Conservation (phyloP, 2,113 vertebrate genomes). For the Amazona vittata region DNA sequence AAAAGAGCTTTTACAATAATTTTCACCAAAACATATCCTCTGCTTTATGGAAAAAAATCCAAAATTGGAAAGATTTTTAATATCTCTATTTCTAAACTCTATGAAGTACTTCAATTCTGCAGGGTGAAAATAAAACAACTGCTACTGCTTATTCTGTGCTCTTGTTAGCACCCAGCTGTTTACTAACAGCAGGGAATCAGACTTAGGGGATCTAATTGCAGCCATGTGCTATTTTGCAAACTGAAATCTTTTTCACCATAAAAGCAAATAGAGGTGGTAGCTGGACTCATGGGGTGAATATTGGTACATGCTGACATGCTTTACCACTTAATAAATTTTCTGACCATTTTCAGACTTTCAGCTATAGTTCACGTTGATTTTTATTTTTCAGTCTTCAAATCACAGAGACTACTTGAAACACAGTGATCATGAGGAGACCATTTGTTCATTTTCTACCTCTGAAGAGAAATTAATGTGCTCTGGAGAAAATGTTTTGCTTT, state of each 20-base stretch:
- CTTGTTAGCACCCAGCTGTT: neutral
- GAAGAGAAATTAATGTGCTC: neutral
- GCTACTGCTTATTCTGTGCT: neutral
- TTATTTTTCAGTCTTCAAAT: conserved; percentile 1
- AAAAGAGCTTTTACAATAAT: neutral
- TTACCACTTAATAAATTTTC: neutral
- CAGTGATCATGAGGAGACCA: neutral
- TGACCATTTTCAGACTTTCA: neutral
- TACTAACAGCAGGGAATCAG: neutral
- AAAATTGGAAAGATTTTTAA: neutral
- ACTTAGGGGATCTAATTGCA: neutral
- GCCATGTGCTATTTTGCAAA: neutral
- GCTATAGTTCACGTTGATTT: neutral
- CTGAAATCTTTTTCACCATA: neutral
- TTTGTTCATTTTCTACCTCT: neutral
- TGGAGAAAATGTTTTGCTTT: neutral
- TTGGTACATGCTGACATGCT: neutral
- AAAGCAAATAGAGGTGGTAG: neutral
- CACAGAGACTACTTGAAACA: neutral
- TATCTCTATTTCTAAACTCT: neutral
- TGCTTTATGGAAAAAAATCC: neutral
- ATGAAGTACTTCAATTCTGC: neutral
- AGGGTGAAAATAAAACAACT: neutral
- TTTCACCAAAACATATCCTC: rapidly evolving
- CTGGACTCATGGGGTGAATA: neutral